Evolutionary conservation across 2,888 invertebrate species (phyloP), one percentile per base, ranked within the genome.

Genomic region (Scelioninae gen. 1): DNA sequence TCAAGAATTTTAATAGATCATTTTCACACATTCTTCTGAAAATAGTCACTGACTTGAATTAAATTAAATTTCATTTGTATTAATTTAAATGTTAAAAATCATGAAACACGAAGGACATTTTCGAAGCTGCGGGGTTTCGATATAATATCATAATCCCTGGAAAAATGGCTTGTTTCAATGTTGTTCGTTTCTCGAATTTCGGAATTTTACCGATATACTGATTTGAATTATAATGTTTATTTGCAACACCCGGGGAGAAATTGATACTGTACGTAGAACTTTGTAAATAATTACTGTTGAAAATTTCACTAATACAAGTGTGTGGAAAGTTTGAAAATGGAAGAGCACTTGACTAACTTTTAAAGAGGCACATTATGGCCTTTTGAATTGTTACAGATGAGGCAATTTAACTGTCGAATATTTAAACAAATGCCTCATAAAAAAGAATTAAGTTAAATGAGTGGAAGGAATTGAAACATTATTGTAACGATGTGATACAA

Each of bases 351-450:
- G 62, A 62, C 49, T 53, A 76, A 69, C 53, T 77, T 77, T 77
- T 77, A 55, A 77, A 62, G 68, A 69, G 62, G 53, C 38, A 60
- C 62, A 56, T 62, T 77, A 69, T 69, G 47, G 63, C 53, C 62
- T 69, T 69, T 69, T 69, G 49, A 77, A 69, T 69, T 69, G 77
- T 77, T 69, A 69, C 63, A 77, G 16, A 77, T 77, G 62, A 63
- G 63, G 45, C 62, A 62, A 62, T 55, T 77, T 68, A 68, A 43
- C 5, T 43, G 68, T 45, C 60, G 76, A 62, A 77, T 62, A 49
- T 68, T 62, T 77, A 47, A 55, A 51, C 47, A 47, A 75, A 56
- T 63, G 34, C 11, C 23, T 43, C 62, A 16, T 43, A 5, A 32
- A 51, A 62, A 51, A 43, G 43, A 43, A 11, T 43, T 43, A 43